Evolutionary conservation across 2,888 invertebrate genomes (phyloP), one percentile per base, ranked within the genome.

Genomic region (Netelia inedita): DNA sequence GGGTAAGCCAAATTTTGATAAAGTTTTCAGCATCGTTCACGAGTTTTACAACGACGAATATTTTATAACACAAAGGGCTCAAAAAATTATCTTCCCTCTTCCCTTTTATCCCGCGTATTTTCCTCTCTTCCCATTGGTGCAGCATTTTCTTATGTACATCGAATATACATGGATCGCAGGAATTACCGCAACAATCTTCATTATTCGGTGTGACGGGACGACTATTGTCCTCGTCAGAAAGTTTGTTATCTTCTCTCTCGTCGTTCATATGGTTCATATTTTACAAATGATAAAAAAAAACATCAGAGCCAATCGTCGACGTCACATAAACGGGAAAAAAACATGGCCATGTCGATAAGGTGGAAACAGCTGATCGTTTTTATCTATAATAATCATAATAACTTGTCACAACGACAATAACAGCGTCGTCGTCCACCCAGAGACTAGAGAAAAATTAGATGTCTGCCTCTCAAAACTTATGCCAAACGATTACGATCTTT

Each of bases 151-250:
- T 89, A 50, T 93, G 91, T 65, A 92, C 82, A 76, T 93, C 93
- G 82, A 92, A 92, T 65, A 93, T 90, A 43, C 93, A 93, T 41
- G 92, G 92, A 83, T 90, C 88, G 72, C 93, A 93, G 8, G 87
- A 89, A 88, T 90, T 92, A 46, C 92, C 92, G 75, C 93, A 93
- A 71, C 93, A 93, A 86, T 93, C 92, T 57, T 91, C 88, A 21
- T 91, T 81, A 53, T 82, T 74, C 23, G 92, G 92, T 41, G 91
- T 91, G 55, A 53, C 19, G 2, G 92, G 92, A 16, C 91, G 89
- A 65, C 79, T 78, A 9, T 10, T 66, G n/a, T 76, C 19, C 14
- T 82, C 76, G 6, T 63, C 19, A n/a, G 1, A 76, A 78, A 59
- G 14, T 55, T 79, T 23, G 55, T 78, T 55, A 41, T 41, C 55